These are phyloP conservation scores for Philopedon plagiatum DNA, from an alignment of 2,888 invertebrate species.

Conservation along the genomic window DNA sequence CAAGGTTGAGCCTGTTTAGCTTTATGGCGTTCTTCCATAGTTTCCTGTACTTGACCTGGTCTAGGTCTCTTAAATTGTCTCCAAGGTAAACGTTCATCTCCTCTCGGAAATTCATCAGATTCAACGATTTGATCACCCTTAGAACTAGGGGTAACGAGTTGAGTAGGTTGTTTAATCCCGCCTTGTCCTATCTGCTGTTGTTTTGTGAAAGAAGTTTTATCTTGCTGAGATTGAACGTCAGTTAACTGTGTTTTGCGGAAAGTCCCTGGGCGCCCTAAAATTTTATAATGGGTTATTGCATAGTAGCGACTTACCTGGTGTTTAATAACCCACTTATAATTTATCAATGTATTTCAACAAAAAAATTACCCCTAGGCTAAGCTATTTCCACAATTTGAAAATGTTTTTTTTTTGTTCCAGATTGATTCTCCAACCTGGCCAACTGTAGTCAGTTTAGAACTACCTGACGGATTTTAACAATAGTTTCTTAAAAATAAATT, in stretches of 20 bases:
- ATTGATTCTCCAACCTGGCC: too few relatives aligned
- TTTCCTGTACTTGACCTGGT: conserved; percentile 20
- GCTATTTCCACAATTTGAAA: too few relatives aligned
- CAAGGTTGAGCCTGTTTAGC: conserved; percentile 69
- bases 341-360: too few relatives aligned
- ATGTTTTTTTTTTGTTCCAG: too few relatives aligned
- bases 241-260: conserved; percentile 67
- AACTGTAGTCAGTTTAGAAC: too few relatives aligned
- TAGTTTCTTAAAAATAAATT: too few relatives aligned
- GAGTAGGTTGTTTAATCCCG: conserved; percentile 63
- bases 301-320: conserved; percentile 14
- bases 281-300: background rate
- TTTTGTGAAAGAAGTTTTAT: conserved; percentile 54
- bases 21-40: conserved; percentile 52
- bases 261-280: conserved; percentile 71
- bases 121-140: conserved; percentile 64
- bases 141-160: conserved; percentile 60
- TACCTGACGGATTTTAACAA: too few relatives aligned
- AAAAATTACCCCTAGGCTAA: too few relatives aligned
- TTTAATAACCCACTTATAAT: background rate
- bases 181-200: conserved; percentile 61
- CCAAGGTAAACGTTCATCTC: conserved; percentile 74
- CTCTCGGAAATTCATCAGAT: conserved; percentile 69
- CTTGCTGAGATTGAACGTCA: conserved; percentile 63
- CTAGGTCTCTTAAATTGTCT: conserved; percentile 58